A percentile compares a stretch with the other conserved stretches of the same genome.
These are phyloP conservation scores for Dipus sagitta DNA, from an alignment of 2,797 vertebrate genomes.

Conservation along the genomic window DNA sequence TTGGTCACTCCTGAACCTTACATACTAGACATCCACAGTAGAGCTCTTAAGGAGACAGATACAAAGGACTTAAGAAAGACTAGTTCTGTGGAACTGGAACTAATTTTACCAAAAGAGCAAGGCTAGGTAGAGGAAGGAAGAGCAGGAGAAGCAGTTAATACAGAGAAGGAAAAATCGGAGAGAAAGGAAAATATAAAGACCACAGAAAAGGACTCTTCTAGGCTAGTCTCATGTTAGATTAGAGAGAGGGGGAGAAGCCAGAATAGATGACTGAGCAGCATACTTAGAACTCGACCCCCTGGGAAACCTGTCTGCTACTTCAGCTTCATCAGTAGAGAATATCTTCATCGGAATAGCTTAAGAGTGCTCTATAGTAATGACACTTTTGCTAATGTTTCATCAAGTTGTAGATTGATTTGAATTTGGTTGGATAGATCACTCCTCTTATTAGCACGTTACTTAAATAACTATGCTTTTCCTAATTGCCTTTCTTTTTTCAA, in stretches of 20 bases:
- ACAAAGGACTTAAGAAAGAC: neutral
- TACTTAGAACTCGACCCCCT: neutral
- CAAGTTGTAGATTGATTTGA: constrained; percentile 22
- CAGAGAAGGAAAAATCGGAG: neutral
- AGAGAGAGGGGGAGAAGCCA: neutral
- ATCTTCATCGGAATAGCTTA: neutral
- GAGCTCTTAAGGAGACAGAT: constrained; percentile 1
- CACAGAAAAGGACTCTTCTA: neutral
- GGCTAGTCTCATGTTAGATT: neutral
- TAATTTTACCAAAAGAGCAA: constrained; percentile 10
- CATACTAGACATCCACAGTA: neutral
- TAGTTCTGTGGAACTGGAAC: neutral
- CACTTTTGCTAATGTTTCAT: constrained; percentile 59
- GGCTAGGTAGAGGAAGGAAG: neutral
- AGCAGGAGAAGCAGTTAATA: neutral
- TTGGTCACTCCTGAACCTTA: no score
- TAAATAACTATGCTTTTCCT: constrained; percentile 36
- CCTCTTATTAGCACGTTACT: constrained; percentile 28
- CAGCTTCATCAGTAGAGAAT: neutral
- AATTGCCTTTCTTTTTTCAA: neutral
- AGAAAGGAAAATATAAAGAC: neutral
- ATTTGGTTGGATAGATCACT: constrained; percentile 29
- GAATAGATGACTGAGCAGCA: neutral
- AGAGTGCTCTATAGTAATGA: neutral
- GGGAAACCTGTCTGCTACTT: neutral